These are phyloP conservation scores for Gallinago jamesoni DNA, from an alignment of 2,113 vertebrate genomes.

Conservation along the genomic window DNA sequence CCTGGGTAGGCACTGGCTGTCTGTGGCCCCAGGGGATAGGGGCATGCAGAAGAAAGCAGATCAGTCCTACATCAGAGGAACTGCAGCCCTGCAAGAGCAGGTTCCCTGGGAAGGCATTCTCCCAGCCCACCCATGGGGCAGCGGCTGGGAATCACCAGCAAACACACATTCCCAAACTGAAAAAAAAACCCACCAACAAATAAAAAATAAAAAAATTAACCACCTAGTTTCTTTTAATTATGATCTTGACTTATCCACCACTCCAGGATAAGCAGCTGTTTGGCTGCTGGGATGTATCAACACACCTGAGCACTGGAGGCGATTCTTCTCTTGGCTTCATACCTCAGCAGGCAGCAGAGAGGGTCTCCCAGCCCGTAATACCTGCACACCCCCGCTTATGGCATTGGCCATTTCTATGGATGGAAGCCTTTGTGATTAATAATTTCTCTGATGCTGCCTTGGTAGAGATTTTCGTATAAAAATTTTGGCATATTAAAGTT, in stretches of 20 bases:
- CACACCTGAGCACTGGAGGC: conserved; percentile 62
- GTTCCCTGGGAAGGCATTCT: background rate
- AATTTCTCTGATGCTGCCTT: background rate
- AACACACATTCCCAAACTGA: background rate
- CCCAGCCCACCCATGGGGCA: conserved; percentile 35
- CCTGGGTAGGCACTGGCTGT: background rate
- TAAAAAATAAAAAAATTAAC: conserved; percentile 6
- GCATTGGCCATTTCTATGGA: background rate
- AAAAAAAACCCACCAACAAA: background rate
- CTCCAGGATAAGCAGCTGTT: conserved; percentile 52
- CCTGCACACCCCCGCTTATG: background rate
- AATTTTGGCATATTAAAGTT: background rate
- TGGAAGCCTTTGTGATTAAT: background rate
- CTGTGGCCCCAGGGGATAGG: accelerated
- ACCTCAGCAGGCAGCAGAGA: background rate
- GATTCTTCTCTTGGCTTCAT: background rate
- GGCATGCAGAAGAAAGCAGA: background rate
- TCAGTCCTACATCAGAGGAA: background rate
- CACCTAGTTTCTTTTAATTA: conserved; percentile 45
- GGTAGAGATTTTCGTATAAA: background rate
- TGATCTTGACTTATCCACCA: conserved; percentile 20
- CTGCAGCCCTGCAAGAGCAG: background rate
- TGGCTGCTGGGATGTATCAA: conserved; percentile 34
- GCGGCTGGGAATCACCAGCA: background rate
- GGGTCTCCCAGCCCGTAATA: background rate